These are phyloP conservation scores for Henricia sp. DNA, from an alignment of 53 echinoderm and acorn worm genomes.

Conservation along the genomic window DNA sequence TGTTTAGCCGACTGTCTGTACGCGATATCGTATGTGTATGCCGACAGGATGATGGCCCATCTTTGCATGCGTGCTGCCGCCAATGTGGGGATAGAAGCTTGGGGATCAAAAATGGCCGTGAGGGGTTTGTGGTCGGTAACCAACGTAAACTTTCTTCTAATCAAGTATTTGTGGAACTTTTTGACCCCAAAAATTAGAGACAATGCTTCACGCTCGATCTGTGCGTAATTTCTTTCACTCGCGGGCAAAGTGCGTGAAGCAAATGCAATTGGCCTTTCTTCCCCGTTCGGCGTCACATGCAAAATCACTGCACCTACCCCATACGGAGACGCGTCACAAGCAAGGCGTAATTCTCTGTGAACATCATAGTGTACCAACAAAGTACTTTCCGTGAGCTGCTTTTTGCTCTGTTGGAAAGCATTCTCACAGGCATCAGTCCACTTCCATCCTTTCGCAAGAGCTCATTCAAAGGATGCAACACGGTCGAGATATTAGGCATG, in stretches of 20 bases:
- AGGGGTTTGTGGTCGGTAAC: conserved; percentile 71
- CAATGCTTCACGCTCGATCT: conserved; percentile 66
- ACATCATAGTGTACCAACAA: conserved; percentile 24
- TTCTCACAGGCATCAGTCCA: conserved; percentile 42
- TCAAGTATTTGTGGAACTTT: conserved; percentile 64
- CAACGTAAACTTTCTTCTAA: conserved; percentile 61
- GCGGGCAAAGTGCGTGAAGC: conserved; percentile 64
- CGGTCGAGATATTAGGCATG: conserved; percentile 38
- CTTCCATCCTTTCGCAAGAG: conserved; percentile 59
- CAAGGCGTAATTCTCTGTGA: background rate
- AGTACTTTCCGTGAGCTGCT: conserved; percentile 6
- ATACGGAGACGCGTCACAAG: conserved; percentile 65
- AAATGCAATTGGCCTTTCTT: conserved; percentile 65
- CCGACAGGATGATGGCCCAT: conserved; percentile 60
- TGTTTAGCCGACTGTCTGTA: conserved; percentile 61
- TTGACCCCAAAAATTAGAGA: conserved; percentile 48
- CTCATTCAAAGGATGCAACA: conserved; percentile 57
- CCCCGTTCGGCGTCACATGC: conserved; percentile 48
- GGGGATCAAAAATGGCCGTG: conserved; percentile 48
- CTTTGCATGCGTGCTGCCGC: conserved; percentile 57
- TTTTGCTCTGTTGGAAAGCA: conserved; percentile 58
- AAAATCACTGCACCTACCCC: conserved; percentile 68
- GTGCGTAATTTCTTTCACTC: conserved; percentile 63
- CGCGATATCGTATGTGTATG: conserved; percentile 54
- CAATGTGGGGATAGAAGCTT: conserved; percentile 45